phyloP scores from a whole-genome alignment of 2,888 invertebrate genomes.

The Morpho achilles region DNA sequence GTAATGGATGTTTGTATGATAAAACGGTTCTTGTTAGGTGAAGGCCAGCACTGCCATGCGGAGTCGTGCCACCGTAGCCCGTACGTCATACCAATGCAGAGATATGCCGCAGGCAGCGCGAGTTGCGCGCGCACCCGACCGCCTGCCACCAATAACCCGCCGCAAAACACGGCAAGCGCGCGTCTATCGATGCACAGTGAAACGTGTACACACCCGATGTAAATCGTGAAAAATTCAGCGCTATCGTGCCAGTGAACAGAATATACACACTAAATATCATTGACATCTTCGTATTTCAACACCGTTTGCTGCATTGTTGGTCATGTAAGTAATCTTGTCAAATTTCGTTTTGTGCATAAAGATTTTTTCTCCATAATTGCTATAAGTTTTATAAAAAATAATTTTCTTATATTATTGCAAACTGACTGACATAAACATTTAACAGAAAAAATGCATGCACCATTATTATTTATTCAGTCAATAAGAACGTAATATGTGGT shows the following conservation, averaged over 20 bases:
- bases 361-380: too few species aligned
- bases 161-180: conserved; percentile 49
- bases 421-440: too few species aligned
- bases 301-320: background rate
- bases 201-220: conserved; percentile 43
- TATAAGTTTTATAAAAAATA: too few species aligned
- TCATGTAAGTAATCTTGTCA: background rate
- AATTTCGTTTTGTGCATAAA: too few species aligned
- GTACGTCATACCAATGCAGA: conserved; percentile 37
- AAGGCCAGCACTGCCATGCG: too few species aligned
- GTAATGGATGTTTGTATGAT: too few species aligned
- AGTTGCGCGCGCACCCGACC: conserved; percentile 38
- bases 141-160: conserved; percentile 50
- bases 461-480: too few species aligned
- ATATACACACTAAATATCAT: background rate
- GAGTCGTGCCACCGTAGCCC: background rate
- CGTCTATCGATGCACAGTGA: conserved; percentile 55
- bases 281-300: too few species aligned
- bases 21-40: too few species aligned
- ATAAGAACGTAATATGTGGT: too few species aligned
- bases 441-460: too few species aligned
- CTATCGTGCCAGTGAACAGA: conserved; percentile 18
- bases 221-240: conserved; percentile 34
- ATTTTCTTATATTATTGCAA: too few species aligned
- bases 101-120: conserved; percentile 49